phyloP scores from a whole-genome alignment of 1,140 invertebrate genomes.

The Mamestra configurata region DNA sequence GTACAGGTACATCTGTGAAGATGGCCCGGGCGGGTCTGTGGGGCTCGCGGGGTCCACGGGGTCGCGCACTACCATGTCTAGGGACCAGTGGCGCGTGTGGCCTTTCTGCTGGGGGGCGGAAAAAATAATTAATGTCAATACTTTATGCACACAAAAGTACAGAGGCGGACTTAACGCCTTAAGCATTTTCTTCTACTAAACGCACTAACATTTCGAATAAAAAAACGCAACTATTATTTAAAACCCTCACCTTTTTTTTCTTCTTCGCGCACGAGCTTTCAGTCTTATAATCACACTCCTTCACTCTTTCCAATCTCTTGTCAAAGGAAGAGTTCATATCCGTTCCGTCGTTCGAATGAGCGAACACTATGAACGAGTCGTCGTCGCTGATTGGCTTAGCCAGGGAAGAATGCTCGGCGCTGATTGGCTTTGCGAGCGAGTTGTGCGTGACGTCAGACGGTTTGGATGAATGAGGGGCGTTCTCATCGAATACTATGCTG shows the following conservation, averaged over 20 bases:
- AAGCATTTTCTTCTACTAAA: no score
- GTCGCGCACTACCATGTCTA: conserved; percentile 76
- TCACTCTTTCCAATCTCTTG: conserved; percentile 71
- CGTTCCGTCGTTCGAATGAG: conserved; percentile 64
- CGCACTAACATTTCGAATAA: no score
- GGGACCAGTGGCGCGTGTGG: conserved; percentile 84
- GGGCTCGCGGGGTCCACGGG: not conserved
- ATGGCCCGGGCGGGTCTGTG: not conserved
- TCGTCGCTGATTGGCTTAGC: conserved; percentile 67
- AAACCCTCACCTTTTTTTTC: conserved; percentile 75
- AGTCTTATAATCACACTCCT: conserved; percentile 67
- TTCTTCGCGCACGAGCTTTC: conserved; percentile 59
- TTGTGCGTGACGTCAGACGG: conserved; percentile 42
- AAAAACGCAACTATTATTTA: not conserved
- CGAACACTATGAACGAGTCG: conserved; percentile 90
- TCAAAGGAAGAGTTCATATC: conserved; percentile 63
- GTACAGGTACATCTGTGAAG: conserved; percentile 91
- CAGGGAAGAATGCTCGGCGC: not conserved
- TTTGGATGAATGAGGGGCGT: conserved; percentile 54
- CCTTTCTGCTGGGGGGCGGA: conserved; percentile 66
- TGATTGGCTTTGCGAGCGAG: conserved; percentile 16
- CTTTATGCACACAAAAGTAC: not conserved
- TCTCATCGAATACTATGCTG: conserved; percentile 80
- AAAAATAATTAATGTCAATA: not conserved
- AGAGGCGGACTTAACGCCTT: no score